phyloP scores from a whole-genome alignment of 2,797 vertebrate species.

The Apodemus agrarius region DNA sequence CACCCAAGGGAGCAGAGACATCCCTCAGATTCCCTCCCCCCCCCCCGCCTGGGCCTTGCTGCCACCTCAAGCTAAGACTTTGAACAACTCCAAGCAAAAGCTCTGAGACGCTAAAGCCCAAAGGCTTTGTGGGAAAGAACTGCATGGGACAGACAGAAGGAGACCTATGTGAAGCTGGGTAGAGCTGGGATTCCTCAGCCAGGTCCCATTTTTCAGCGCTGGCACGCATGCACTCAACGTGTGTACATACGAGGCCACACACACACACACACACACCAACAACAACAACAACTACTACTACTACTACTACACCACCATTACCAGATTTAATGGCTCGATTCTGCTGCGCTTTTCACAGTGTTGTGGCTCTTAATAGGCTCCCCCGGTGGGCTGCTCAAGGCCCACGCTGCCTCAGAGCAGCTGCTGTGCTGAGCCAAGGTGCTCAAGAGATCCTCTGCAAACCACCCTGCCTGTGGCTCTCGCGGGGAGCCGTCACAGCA shows the following conservation, averaged over 20 bases:
- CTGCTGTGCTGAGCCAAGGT: constrained; percentile 41
- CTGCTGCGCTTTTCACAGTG: constrained; percentile 71
- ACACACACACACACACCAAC: not conserved
- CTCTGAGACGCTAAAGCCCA: not conserved
- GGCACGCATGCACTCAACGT: not conserved
- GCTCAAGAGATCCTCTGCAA: constrained; percentile 23
- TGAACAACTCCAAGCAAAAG: not conserved
- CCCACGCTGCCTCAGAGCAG: constrained; percentile 72
- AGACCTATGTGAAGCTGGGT: not conserved
- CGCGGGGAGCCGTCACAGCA: constrained; percentile 65
- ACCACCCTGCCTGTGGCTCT: constrained; percentile 61
- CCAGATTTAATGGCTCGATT: constrained; percentile 40
- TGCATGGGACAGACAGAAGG: not conserved
- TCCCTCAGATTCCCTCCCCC: not conserved
- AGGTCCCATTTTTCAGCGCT: constrained; percentile 10
- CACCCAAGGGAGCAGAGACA: not conserved
- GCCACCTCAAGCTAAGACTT: not conserved
- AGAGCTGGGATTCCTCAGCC: not conserved
- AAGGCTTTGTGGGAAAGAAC: not conserved
- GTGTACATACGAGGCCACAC: not conserved
- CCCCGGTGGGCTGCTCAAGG: constrained; percentile 16
- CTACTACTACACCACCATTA: not conserved
- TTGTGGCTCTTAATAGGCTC: constrained; percentile 74
- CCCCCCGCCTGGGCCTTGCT: not conserved
- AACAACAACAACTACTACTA: not conserved